Evolutionary conservation across 1,140 invertebrate genomes (phyloP).

Genomic region (Pseudomyrmex pallidus): DNA sequence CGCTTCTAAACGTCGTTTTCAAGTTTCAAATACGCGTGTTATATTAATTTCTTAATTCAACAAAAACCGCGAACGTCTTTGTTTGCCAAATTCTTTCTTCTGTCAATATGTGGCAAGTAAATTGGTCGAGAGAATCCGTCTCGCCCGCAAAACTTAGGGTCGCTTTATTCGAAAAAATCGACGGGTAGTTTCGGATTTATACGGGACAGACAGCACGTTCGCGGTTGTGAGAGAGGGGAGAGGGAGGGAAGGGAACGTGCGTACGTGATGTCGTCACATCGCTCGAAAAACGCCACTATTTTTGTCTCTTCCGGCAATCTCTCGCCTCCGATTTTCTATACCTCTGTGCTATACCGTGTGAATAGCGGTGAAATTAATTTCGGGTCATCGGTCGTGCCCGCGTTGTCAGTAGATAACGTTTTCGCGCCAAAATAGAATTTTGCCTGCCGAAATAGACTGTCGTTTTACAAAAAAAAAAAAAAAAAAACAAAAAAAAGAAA

Average conservation of each 20-base stretch:
- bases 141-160: conserved; percentile 52
- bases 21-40: background rate
- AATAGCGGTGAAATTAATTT: conserved; percentile 46
- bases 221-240: no score
- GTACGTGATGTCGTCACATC: conserved; percentile 56
- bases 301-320: conserved; percentile 47
- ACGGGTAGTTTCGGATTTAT: conserved; percentile 25
- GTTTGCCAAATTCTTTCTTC: conserved; percentile 2
- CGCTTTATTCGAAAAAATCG: conserved; percentile 40
- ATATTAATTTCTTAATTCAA: conserved; percentile 42
- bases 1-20: background rate
- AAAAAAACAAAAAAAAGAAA: no score
- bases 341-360: background rate
- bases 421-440: conserved; percentile 23
- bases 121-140: conserved; percentile 46
- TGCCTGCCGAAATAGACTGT: background rate
- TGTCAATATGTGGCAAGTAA: conserved; percentile 30
- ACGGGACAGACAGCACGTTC: conserved; percentile 53
- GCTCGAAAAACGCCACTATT: conserved; percentile 55
- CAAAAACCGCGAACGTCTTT: conserved; percentile 25
- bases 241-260: background rate
- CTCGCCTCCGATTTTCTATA: conserved; percentile 50
- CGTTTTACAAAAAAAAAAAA: no score
- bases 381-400: conserved; percentile 20
- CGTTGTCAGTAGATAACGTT: conserved; percentile 9